Conservation (phyloP, 1,140 invertebrate species). For the Physella acuta region DNA sequence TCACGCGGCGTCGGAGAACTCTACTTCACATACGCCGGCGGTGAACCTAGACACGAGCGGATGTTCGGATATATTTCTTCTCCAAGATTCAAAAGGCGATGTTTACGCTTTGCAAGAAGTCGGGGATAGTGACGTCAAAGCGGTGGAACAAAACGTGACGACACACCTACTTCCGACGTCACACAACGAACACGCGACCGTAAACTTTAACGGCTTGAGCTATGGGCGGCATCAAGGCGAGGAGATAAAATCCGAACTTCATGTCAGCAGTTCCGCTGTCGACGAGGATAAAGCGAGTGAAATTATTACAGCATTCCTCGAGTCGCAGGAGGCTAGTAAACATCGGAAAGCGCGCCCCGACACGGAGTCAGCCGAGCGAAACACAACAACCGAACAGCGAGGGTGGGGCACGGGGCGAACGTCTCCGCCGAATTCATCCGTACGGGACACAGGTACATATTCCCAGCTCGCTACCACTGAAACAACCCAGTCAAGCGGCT, state of each 20-base stretch:
- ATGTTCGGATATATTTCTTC: constrained; percentile 9
- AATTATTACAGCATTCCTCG: constrained; percentile 18
- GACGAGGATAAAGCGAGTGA: constrained; percentile 20
- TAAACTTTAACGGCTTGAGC: background rate
- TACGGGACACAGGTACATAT: too few relatives aligned
- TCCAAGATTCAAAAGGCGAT: constrained; percentile 19
- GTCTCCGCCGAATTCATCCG: too few relatives aligned
- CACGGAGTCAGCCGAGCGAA: too few relatives aligned
- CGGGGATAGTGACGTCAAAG: background rate
- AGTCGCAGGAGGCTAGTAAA: constrained; percentile 18
- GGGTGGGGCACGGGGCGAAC: too few relatives aligned
- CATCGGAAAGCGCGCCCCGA: too few relatives aligned
- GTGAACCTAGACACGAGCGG: background rate
- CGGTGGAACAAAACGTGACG: background rate
- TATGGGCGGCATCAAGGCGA: background rate
- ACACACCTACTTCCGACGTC: background rate
- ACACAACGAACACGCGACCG: background rate
- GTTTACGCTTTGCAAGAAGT: constrained; percentile 24
- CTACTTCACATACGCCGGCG: background rate
- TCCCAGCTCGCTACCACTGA: too few relatives aligned
- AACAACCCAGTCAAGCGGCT: too few relatives aligned
- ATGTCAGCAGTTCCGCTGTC: constrained; percentile 10
- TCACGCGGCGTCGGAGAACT: background rate
- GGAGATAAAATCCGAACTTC: background rate
- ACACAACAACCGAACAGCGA: too few relatives aligned